A percentile compares a stretch with the other conserved stretches of the same genome.
Conservation (phyloP, 2,888 invertebrate genomes). For the Branchellion lobata region DNA sequence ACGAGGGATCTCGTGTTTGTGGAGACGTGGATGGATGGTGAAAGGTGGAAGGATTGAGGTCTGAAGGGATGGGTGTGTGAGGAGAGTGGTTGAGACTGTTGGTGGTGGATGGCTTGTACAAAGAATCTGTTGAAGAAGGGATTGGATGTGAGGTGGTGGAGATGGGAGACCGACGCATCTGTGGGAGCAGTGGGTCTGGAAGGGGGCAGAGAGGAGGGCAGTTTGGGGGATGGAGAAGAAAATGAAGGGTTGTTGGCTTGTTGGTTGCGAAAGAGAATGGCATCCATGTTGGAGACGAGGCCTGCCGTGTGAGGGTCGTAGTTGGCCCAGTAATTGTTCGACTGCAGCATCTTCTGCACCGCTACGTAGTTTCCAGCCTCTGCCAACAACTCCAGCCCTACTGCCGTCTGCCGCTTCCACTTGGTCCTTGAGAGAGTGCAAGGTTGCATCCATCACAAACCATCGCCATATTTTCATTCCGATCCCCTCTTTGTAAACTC, state of each 20-base stretch:
- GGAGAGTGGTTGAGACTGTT: neutral
- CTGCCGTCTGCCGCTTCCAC: constrained; percentile 98
- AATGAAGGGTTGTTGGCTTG: neutral
- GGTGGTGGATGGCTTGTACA: constrained; percentile 5
- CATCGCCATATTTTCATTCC: constrained; percentile 7
- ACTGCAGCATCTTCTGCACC: constrained; percentile 78
- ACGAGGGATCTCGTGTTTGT: neutral
- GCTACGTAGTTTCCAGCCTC: constrained; percentile 98
- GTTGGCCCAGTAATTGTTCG: constrained; percentile 62
- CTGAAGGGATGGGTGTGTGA: too few relatives aligned
- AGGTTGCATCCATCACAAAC: too few relatives aligned
- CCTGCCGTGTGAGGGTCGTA: constrained; percentile 58
- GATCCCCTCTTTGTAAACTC: too few relatives aligned
- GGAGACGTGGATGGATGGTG: neutral
- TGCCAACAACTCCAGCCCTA: constrained; percentile 89
- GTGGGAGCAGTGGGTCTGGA: neutral
- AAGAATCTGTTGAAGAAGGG: neutral
- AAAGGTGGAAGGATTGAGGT: too few relatives aligned
- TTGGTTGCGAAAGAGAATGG: constrained; percentile 54
- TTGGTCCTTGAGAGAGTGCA: constrained; percentile 75
- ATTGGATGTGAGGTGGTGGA: neutral
- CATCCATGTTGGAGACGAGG: constrained; percentile 53
- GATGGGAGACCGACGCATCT: neutral
- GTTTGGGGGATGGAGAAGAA: neutral
- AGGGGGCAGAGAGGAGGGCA: neutral